phyloP scores from a whole-genome alignment of 1,140 invertebrate species.

The Adoxophyes honmai region DNA sequence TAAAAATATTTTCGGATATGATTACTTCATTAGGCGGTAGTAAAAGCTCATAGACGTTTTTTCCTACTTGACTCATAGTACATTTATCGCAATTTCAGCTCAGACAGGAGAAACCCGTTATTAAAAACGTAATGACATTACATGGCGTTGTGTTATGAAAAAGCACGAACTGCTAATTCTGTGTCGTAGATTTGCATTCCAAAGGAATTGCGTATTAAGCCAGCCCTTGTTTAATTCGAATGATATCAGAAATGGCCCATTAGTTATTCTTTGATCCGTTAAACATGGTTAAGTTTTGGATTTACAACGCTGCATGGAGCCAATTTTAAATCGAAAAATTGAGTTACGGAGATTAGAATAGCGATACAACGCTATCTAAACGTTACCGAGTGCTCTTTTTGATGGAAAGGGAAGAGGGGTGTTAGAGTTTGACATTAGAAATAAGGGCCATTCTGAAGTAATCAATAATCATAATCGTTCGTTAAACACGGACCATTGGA shows the following conservation, averaged over 20 bases:
- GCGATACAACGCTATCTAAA: no score
- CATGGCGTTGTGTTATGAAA: neutral
- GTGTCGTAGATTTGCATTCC: neutral
- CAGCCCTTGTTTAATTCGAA: neutral
- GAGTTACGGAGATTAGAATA: neutral
- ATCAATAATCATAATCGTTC: no score
- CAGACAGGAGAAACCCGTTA: neutral
- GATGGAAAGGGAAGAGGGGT: no score
- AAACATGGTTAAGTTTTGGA: neutral
- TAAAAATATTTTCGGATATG: no score
- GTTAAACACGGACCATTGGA: no score
- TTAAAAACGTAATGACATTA: neutral
- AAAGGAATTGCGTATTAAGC: neutral
- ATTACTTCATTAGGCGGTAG: neutral
- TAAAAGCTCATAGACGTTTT: neutral
- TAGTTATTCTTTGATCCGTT: conserved; percentile 3
- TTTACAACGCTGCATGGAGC: neutral
- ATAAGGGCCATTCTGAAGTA: no score
- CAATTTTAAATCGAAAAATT: neutral
- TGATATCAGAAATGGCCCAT: neutral
- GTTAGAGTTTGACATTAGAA: no score
- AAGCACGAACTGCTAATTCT: no score
- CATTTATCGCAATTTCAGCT: neutral
- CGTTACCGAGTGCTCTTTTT: no score
- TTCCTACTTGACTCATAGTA: conserved; percentile 1